Evolutionary conservation across 2,888 invertebrate species (phyloP).

Genomic region (Nymphalis polychloros): DNA sequence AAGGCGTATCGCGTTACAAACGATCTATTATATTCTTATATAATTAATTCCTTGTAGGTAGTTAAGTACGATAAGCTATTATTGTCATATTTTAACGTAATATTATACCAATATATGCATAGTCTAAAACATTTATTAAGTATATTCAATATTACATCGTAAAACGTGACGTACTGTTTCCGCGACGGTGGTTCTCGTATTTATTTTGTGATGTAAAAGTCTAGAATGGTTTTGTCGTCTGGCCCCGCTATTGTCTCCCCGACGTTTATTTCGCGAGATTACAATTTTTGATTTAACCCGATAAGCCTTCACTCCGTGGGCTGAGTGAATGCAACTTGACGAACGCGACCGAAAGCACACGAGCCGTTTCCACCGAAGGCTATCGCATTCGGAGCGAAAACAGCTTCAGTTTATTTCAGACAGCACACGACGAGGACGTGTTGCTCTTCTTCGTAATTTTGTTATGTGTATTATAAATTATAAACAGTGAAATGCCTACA

Average conservation of each 20-base stretch:
- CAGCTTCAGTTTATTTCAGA: conserved; percentile 52
- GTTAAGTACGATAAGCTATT: too few species aligned
- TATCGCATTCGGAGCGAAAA: conserved; percentile 14
- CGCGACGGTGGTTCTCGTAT: conserved; percentile 5
- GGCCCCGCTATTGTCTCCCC: conserved; percentile 27
- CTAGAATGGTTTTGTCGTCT: conserved; percentile 9
- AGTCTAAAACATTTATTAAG: not conserved
- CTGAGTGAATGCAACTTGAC: conserved; percentile 38
- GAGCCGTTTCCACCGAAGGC: conserved; percentile 22
- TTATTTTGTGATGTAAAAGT: conserved; percentile 11
- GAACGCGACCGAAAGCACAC: conserved; percentile 26
- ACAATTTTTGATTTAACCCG: conserved; percentile 28
- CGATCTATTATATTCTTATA: too few species aligned
- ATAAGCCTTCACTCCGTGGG: conserved; percentile 32
- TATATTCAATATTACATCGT: not conserved
- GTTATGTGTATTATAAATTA: conserved; percentile 41
- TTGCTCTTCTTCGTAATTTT: conserved; percentile 36
- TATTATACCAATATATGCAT: not conserved
- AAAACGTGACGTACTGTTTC: not conserved
- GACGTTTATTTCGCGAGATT: conserved; percentile 27
- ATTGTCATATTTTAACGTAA: too few species aligned
- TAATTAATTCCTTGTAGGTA: too few species aligned
- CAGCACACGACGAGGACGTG: conserved; percentile 42
- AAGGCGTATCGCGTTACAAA: too few species aligned
- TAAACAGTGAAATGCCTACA: conserved; percentile 67